Evolutionary conservation across 2,888 invertebrate species (phyloP).

Genomic region (Thelaira solivaga): DNA sequence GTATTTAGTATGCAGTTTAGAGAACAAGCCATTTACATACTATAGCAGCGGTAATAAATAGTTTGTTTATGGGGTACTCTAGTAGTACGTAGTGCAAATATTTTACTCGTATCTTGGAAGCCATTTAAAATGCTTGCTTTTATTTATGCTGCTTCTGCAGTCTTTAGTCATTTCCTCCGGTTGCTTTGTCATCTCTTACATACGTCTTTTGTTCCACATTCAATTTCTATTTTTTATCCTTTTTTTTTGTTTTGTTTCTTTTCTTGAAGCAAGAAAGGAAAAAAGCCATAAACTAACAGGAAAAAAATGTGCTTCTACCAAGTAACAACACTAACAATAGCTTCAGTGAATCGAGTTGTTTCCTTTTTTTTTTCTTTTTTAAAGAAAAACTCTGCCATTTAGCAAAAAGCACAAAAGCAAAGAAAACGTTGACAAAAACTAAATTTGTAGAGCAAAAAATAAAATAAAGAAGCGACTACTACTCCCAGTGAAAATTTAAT

Average conservation of each 20-base stretch:
- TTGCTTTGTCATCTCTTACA: constrained; percentile 22
- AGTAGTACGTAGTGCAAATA: constrained; percentile 56
- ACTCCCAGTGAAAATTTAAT: constrained; percentile 57
- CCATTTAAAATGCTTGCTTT: constrained; percentile 57
- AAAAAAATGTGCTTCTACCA: constrained; percentile 38
- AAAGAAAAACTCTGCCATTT: no score
- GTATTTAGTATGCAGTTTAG: no score
- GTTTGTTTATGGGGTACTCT: no score
- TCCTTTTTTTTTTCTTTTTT: constrained; percentile 5
- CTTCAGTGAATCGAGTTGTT: constrained; percentile 17
- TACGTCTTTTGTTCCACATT: constrained; percentile 34
- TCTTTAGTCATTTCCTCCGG: constrained; percentile 3
- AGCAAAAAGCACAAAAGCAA: constrained; percentile 25
- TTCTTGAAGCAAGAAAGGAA: neutral
- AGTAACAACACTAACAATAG: constrained; percentile 59
- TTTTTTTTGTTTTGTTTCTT: neutral
- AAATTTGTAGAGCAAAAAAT: constrained; percentile 28
- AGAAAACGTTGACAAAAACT: constrained; percentile 31
- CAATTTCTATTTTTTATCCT: no score
- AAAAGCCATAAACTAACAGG: neutral
- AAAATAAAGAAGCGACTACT: constrained; percentile 32
- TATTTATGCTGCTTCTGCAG: constrained; percentile 35
- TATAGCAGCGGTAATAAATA: no score
- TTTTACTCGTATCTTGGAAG: constrained; percentile 59
- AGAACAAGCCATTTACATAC: no score